Evolutionary conservation across 1,140 invertebrate genomes (phyloP), one percentile per base, ranked within the genome.

Genomic region (Camponotus floridanus): DNA sequence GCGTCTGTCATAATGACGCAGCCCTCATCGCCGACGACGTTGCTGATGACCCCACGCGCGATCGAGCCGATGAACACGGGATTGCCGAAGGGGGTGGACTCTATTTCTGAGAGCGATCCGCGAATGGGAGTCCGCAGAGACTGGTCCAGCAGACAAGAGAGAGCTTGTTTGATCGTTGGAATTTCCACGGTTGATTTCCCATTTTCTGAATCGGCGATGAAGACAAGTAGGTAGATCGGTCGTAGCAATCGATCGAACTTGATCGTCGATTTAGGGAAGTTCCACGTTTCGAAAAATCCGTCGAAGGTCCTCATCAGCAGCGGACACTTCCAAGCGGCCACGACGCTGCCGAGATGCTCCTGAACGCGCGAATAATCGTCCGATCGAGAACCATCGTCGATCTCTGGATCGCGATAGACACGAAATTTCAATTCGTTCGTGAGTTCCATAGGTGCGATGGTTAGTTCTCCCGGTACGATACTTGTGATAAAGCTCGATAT

Each of bases 1-100:
- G 96, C 95, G 87, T 97, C 96, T 31, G 95, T 96, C 26, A 97
- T 94, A 55, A 97, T 90, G 4, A 97, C 88, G 71, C 95, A 96
- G 3, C 94, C 92, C 26, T 95, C 80, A n/a, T 91, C 91, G 0
- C 96, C 96, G 7, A 96, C 89, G 61, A 96, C 91, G 57, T 96
- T 96, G 76, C 96, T 96, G 18, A 96, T 94, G 6, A 96, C 92
- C 0, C 96, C 96, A 11, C 93, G 91, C 2, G 96, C 95, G 61
- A 95, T 91, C 7, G 96, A 95, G 89, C 96, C 95, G 3, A 96
- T 88, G 89, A 97, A 96, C 11, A 95, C 93, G 89, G 95, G 90
- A 92, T 94, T 95, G 11, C 96, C 96, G 78, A 96, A 96, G 3
- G 96, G 96, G 3, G 95, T 96, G 1, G 95, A 96, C 64, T 95